Percentiles rank a stretch among this genome's conserved stretches.
Conservation (phyloP, 2,113 vertebrate genomes). For the Sula dactylatra region DNA sequence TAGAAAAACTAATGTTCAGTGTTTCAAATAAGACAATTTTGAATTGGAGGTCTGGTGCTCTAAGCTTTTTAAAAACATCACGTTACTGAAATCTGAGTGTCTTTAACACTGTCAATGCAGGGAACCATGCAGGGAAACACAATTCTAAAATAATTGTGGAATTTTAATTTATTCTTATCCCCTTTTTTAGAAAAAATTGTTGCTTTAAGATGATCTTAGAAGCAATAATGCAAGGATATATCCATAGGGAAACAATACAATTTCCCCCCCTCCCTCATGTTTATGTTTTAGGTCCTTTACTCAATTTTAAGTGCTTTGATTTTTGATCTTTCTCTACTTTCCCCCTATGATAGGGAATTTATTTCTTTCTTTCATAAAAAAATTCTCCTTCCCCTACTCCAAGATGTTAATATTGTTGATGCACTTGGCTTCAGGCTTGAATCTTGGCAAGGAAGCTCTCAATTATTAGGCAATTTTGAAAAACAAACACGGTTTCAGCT, state of each 20-base stretch:
- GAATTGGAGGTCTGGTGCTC: background rate
- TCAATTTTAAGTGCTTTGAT: background rate
- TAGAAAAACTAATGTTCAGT: background rate
- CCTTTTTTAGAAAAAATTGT: background rate
- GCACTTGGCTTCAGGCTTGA: background rate
- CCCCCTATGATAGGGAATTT: background rate
- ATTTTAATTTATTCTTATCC: background rate
- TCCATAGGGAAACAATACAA: background rate
- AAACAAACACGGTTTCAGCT: background rate
- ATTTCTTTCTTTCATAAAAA: background rate
- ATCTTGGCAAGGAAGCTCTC: background rate
- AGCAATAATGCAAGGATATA: background rate
- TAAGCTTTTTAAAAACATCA: background rate
- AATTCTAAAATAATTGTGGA: background rate
- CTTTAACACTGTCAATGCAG: background rate
- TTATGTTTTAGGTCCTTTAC: background rate
- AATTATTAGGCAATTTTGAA: background rate
- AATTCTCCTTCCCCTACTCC: background rate
- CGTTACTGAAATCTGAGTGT: background rate
- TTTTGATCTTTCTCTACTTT: background rate
- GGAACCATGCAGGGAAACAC: background rate
- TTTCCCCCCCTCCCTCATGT: background rate
- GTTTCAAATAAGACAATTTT: background rate
- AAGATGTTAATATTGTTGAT: background rate
- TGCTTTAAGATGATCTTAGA: background rate